Base-by-base conservation (phyloP, 1,140 invertebrate species). In the Catajapyx aquilonaris region DNA sequence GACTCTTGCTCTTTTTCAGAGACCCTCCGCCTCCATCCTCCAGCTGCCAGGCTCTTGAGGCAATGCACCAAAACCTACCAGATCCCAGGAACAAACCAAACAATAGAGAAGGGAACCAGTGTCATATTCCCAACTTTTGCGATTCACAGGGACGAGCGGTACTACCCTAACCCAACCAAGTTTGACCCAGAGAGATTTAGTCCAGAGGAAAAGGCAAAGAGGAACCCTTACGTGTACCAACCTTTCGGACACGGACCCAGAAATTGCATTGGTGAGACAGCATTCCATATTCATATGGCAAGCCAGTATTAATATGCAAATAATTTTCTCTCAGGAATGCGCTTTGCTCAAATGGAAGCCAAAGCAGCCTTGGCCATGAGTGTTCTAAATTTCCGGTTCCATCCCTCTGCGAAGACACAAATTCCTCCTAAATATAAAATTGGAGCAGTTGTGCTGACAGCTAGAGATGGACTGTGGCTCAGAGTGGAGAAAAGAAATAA, bases 181-280 rank as follows among this genome's bases (percentile, higher is more conserved):
- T 72, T 69, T 28, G 54, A 66, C 42, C 69, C 69, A 0, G 68
- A 71, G 22, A 51, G 69, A 31, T 71, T 69, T 38, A 57, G 52
- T 2, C 63, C 65, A 2, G 60, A 67, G 36, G 66, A 68, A 44
- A 62, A 59, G 25, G 45, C 54, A 4, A 52, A 56, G 4, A 59
- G 65, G n/a, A 48, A 58, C 16, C 61, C 59, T 0, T 65, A 57
- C 23, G 57, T 61, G 0, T 74, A 62, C 39, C 51, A 64, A 47
- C 70, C 73, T 0, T 76, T 75, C 43, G 71, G 73, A 2, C 44
- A 59, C n/a, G 72, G 72, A 7, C 69, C 62, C 2, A 54, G 71
- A 18, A 66, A 60, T 46, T 76, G 71, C 47, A 64, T 73, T 32
- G 71, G 68, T 56, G n/a, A n/a, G n/a, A n/a, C n/a, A n/a, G n/a